Conservation (phyloP, 2,888 invertebrate genomes). For the Steinernema carpocapsae region DNA sequence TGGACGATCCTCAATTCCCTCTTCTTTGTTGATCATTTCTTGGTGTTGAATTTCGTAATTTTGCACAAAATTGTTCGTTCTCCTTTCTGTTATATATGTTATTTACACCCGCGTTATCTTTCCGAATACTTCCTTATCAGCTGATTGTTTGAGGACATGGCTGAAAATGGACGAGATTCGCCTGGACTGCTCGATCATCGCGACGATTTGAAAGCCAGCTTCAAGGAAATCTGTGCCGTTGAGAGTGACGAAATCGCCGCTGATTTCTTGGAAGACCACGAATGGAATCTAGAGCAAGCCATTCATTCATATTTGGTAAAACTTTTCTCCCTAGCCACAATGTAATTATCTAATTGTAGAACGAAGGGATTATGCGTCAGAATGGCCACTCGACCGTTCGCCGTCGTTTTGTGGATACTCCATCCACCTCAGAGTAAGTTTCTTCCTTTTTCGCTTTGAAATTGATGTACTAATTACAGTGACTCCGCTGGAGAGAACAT, state of each 20-base stretch:
- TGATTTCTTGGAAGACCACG: slow-evolving; percentile 35
- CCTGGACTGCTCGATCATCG: not conserved
- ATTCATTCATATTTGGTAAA: slow-evolving; percentile 44
- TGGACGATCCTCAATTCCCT: no score
- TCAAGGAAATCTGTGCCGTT: slow-evolving; percentile 48
- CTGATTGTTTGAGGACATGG: not conserved
- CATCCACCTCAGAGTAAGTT: slow-evolving; percentile 21
- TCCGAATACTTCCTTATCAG: no score
- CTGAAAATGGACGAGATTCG: not conserved
- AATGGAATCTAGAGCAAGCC: slow-evolving; percentile 45
- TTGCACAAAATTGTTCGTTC: no score
- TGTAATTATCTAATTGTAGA: slow-evolving; percentile 33
- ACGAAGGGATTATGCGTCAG: slow-evolving; percentile 32
- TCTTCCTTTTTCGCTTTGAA: not conserved
- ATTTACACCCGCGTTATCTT: no score
- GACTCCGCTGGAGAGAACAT: not conserved
- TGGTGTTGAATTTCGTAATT: no score
- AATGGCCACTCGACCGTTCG: not conserved
- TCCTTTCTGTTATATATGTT: no score
- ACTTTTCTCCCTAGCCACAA: not conserved
- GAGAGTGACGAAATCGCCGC: slow-evolving; percentile 38
- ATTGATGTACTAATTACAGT: not conserved
- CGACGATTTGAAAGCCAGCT: slow-evolving; percentile 12
- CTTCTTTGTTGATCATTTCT: no score
- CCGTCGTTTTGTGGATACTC: slow-evolving; percentile 1